Evolutionary conservation across 1,140 invertebrate genomes (phyloP).

Genomic region (Papilio dardanus): DNA sequence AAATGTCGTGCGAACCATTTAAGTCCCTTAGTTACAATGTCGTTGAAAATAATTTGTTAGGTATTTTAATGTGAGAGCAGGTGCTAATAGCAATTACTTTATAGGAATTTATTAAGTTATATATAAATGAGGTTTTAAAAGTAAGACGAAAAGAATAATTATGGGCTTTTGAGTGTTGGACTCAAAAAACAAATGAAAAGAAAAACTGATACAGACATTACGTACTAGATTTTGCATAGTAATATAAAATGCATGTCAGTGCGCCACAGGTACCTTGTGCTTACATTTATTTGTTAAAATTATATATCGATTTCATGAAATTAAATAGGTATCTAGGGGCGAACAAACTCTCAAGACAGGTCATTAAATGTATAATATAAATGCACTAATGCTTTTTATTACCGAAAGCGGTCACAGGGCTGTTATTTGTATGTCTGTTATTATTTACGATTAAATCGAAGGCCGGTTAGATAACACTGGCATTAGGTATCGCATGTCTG

Average conservation of each 20-base stretch:
- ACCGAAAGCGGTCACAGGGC: slow-evolving; percentile 13
- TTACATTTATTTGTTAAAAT: neutral
- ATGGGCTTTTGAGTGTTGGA: neutral
- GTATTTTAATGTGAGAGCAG: neutral
- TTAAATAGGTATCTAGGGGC: neutral
- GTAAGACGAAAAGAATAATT: neutral
- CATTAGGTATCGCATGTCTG: slow-evolving; percentile 16
- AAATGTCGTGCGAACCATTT: slow-evolving; percentile 32
- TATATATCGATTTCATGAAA: slow-evolving; percentile 14
- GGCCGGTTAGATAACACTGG: slow-evolving; percentile 10
- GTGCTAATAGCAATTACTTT: neutral
- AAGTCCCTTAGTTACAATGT: neutral
- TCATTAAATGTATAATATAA: slow-evolving; percentile 26
- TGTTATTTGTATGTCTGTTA: slow-evolving; percentile 25
- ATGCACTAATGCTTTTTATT: slow-evolving; percentile 28
- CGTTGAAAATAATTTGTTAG: neutral
- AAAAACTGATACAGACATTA: neutral
- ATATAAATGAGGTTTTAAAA: neutral
- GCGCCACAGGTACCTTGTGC: neutral
- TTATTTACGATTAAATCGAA: slow-evolving; percentile 30
- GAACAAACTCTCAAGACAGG: slow-evolving; percentile 9
- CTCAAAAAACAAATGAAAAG: neutral
- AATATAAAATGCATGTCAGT: neutral
- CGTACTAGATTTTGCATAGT: neutral
- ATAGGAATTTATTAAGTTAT: neutral